Evolutionary conservation across 2,888 invertebrate species (phyloP).

Genomic region (Agrotis ipsilon): DNA sequence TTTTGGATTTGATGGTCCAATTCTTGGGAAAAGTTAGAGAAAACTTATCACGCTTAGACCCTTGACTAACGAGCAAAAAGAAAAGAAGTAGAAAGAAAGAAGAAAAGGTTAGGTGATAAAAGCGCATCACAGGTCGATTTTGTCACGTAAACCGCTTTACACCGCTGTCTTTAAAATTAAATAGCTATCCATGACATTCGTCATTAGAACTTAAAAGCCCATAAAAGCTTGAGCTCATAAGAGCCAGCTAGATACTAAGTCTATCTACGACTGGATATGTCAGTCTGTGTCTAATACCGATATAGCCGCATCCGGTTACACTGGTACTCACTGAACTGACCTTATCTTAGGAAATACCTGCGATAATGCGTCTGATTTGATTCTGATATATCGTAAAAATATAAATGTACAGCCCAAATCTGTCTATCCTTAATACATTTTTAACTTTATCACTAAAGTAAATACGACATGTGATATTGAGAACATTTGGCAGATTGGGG

Average conservation of each 20-base stretch:
- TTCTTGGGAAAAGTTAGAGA: too few species aligned
- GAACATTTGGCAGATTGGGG: too few species aligned
- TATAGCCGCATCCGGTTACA: constrained; percentile 40
- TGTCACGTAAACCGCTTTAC: neutral
- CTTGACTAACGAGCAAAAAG: too few species aligned
- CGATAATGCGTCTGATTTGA: constrained; percentile 13
- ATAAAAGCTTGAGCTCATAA: constrained; percentile 15
- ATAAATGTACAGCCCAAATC: too few species aligned
- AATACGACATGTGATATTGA: too few species aligned
- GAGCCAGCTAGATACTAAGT: constrained; percentile 15
- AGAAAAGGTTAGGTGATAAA: too few species aligned
- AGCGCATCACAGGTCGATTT: too few species aligned
- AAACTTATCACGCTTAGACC: too few species aligned
- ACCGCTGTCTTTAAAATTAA: neutral
- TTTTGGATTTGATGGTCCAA: too few species aligned
- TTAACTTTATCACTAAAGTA: too few species aligned
- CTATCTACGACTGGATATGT: constrained; percentile 18
- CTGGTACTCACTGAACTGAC: constrained; percentile 22
- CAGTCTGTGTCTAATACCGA: constrained; percentile 33
- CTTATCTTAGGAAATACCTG: constrained; percentile 22
- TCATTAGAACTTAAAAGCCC: neutral
- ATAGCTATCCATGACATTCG: neutral
- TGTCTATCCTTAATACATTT: too few species aligned
- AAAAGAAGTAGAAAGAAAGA: too few species aligned
- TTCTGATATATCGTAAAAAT: neutral